Base-by-base conservation (phyloP, 2,888 invertebrate species). In the Drosophila lutescens region DNA sequence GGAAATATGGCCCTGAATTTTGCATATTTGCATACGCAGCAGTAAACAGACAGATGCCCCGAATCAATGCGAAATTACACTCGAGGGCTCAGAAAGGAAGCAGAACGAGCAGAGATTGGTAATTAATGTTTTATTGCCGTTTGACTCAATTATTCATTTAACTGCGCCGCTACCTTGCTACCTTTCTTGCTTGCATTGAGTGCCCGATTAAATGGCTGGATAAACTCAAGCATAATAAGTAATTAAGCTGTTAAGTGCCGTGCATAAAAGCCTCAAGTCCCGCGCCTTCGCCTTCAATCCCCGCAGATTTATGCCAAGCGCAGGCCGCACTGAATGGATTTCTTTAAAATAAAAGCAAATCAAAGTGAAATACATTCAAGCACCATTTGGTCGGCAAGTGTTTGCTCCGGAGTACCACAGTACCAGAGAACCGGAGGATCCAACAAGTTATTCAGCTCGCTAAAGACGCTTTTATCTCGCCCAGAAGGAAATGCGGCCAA, bases 161-260 rank as follows among this genome's bases (percentile, higher is more conserved):
- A 79, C 41, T 69, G 70, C 36, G 38, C 20, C 20, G 20, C 30
- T 69, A 55, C 55, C 60, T 51, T 59, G 20, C 30, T 69, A 55
- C 55, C 60, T 51, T 59, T 38, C 20, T 12, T 43, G 38, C 54
- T 41, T 43, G 17, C 44, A 77, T 56, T 75, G 77, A 74, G 71
- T 73, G 62, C 65, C 67, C 71, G 75, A 78, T 77, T 66, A 76
- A 77, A 69, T 67, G 74, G 58, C 68, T 62, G 69, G 69, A 76
- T 77, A 74, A 86, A 73, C 70, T 56, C 56, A 58, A 49, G 61
- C 60, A 74, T 80, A 70, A 73, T 76, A 74, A 74, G 80, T 69
- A 86, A 83, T 86, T 79, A 83, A 79, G 76, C 76, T 54, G 67
- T 55, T 71, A 71, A 71, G 65, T 47, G 65, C 65, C 66, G 54